Percentiles rank a stretch among this genome's conserved stretches.
Evolutionary conservation across 2,113 vertebrate genomes (phyloP).

Genomic region (Phrynocephalus versicolor): DNA sequence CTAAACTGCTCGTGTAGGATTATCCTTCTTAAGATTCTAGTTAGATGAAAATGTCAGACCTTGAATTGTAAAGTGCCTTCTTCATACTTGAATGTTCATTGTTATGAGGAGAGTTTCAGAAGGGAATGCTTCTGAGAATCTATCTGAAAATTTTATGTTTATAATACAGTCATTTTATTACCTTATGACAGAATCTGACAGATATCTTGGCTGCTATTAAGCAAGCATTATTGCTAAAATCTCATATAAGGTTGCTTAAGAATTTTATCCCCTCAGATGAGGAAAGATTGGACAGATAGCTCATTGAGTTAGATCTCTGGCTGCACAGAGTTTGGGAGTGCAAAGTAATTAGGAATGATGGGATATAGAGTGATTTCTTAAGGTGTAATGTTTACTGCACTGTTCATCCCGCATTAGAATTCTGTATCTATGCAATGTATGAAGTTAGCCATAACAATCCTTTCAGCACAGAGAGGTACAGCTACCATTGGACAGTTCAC

Average conservation of each 20-base stretch:
- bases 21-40: constrained; percentile 18
- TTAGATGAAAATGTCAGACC: constrained; percentile 28
- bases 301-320: no score
- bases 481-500: no score
- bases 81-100: constrained; percentile 4
- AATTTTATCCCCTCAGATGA: background rate
- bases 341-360: no score
- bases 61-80: constrained; percentile 18
- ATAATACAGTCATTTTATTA: constrained; percentile 20
- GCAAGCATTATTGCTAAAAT: constrained; percentile 7
- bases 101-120: constrained; percentile 5
- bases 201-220: constrained; percentile 13
- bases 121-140: constrained; percentile 21
- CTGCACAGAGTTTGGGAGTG: no score
- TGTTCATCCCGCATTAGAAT: no score
- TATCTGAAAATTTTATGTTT: constrained; percentile 18
- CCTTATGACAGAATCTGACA: constrained; percentile 6
- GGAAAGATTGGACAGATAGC: background rate
- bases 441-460: no score
- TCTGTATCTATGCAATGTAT: no score
- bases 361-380: no score
- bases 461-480: no score
- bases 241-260: constrained; percentile 13
- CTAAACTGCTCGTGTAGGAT: background rate
- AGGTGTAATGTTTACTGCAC: no score